These are phyloP conservation scores for Drosophila lacteicornis DNA, from an alignment of 1,140 invertebrate genomes.

Conservation along the genomic window DNA sequence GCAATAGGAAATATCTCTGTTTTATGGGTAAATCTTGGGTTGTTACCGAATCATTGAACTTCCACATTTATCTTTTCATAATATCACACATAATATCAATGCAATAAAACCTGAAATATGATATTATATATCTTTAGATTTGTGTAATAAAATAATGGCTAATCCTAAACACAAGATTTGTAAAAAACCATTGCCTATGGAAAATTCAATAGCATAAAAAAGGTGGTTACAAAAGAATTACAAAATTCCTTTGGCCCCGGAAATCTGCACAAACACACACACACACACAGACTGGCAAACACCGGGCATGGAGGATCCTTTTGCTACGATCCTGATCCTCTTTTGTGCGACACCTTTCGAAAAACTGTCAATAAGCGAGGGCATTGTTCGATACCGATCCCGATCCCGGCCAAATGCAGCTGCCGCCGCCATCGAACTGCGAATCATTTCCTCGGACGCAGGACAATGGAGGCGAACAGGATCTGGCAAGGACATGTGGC, in stretches of 20 bases:
- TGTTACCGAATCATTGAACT: not conserved
- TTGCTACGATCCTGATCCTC: constrained; percentile 42
- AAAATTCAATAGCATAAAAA: constrained; percentile 19
- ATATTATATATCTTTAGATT: not conserved
- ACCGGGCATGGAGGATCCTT: constrained; percentile 39
- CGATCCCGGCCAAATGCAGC: constrained; percentile 40
- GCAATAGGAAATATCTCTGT: constrained; percentile 24
- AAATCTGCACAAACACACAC: constrained; percentile 38
- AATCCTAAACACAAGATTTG: not conserved
- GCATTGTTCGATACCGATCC: constrained; percentile 37
- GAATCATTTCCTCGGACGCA: constrained; percentile 37
- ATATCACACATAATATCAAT: too few relatives aligned
- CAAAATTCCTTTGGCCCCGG: constrained; percentile 40
- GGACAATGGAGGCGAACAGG: constrained; percentile 53
- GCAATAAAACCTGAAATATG: not conserved
- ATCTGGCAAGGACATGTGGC: constrained; percentile 33
- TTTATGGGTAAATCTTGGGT: constrained; percentile 12
- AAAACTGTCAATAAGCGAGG: constrained; percentile 78
- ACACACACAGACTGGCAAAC: constrained; percentile 9
- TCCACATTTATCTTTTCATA: not conserved
- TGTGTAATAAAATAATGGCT: not conserved
- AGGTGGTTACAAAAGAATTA: constrained; percentile 21
- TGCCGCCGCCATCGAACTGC: constrained; percentile 42
- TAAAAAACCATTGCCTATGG: constrained; percentile 17
- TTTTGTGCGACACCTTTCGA: constrained; percentile 70